Evolutionary conservation across 2,797 vertebrate species (phyloP).

Genomic region (Erethizon dorsatum): DNA sequence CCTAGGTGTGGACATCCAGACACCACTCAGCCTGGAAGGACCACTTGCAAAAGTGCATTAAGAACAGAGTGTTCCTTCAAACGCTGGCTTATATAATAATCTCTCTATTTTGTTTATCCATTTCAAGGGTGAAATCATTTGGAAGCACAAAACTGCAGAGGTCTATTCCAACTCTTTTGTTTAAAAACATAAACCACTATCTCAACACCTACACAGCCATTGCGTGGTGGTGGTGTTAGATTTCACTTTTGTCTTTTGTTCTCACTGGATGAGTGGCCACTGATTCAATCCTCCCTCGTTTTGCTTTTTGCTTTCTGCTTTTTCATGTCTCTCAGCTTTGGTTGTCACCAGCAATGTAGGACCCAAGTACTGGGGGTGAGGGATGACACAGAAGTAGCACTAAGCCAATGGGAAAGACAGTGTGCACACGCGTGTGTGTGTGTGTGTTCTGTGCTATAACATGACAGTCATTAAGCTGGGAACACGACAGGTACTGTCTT

Average conservation of each 20-base stretch:
- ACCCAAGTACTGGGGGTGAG: background rate
- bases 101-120: conserved; percentile 60
- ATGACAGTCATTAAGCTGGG: background rate
- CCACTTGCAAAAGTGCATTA: conserved; percentile 13
- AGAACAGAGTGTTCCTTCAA: conserved; percentile 65
- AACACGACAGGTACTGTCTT: background rate
- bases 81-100: conserved; percentile 33
- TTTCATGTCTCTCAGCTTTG: background rate
- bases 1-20: background rate
- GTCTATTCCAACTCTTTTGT: conserved; percentile 27
- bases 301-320: background rate
- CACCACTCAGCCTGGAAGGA: background rate
- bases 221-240: background rate
- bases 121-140: conserved; percentile 51
- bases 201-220: background rate
- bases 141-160: conserved; percentile 16
- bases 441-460: background rate
- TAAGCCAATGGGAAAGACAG: background rate
- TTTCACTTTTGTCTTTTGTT: background rate
- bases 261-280: background rate
- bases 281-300: background rate
- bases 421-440: background rate
- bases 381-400: background rate
- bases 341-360: background rate
- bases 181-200: conserved; percentile 20